phyloP scores from a whole-genome alignment of 2,797 vertebrate species.

The Orientallactaga sibirica region DNA sequence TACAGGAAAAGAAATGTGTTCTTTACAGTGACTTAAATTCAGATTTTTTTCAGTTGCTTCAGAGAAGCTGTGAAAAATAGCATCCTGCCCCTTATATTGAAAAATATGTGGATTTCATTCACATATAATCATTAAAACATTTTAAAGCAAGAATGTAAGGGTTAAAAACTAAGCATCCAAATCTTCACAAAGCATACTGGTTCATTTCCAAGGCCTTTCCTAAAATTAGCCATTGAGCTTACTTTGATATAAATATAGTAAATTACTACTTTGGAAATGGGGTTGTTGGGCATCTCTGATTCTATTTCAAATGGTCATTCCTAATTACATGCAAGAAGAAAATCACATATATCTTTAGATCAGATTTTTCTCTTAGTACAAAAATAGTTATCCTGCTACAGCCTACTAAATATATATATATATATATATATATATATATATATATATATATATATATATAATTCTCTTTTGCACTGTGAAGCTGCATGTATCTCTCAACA shows the following conservation, averaged over 20 bases:
- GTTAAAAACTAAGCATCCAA: conserved; percentile 38
- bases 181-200: conserved; percentile 41
- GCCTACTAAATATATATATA: not conserved
- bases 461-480: conserved; percentile 48
- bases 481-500: conserved; percentile 47
- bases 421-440: no score
- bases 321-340: conserved; percentile 70
- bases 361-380: conserved; percentile 61
- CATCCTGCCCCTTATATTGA: not conserved
- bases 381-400: conserved; percentile 69
- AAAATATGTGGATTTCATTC: conserved; percentile 53
- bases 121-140: conserved; percentile 58
- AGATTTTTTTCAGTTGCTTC: conserved; percentile 13
- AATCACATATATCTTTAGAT: conserved; percentile 74
- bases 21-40: conserved; percentile 40
- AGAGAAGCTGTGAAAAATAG: conserved; percentile 49
- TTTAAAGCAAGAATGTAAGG: conserved; percentile 40
- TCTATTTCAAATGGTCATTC: conserved; percentile 76
- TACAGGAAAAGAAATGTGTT: conserved; percentile 25
- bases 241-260: conserved; percentile 71
- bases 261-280: conserved; percentile 76
- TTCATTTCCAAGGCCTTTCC: conserved; percentile 66
- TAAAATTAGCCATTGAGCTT: conserved; percentile 32
- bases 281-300: conserved; percentile 56
- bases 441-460: conserved; percentile 1